Base-by-base conservation (phyloP, 2,797 vertebrate genomes). In the Fistularia tabacaria region DNA sequence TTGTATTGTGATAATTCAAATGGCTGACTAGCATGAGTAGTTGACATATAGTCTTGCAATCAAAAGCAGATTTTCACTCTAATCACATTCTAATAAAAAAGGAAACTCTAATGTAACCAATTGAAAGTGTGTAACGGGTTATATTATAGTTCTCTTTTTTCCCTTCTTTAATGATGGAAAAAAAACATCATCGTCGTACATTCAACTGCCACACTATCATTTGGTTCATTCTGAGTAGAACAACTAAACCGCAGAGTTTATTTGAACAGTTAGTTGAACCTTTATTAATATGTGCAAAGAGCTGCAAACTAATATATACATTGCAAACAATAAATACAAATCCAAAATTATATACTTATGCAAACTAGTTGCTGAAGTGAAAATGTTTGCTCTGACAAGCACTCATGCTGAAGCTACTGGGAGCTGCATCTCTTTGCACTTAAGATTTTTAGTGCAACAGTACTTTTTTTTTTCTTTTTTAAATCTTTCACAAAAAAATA, bases 221-320 rank as follows among this genome's bases (percentile, higher is more conserved):
- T 85, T 87, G 87, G 84, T 86, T 88, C 59, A 74, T 39, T 62
- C 65, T 64, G 73, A 83, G 63, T 64, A 79, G 69, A 85, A 80
- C 66, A 85, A 88, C 85, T 86, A 83, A 87, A 89, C 80, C 63
- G 71, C 74, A 88, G 82, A 80, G 78, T 68, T 81, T 74, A 77
- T 83, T 85, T 79, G 70, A 87, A 77, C 82, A 74, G 85, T 88
- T 88, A 87, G 83, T 86, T 80, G 73, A 88, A 87, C 80, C 73
- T 81, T 83, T 84, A 77, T 88, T 80, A 90, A 88, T 87, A 83
- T 92, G 93, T 94, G 93, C 94, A 95, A 93, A 91, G 85, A 91
- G 85, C 91, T 92, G 94, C 90, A 93, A 93, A 92, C 87, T 88
- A 92, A 94, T 94, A 95, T 93, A 87, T 91, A 96, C 93, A 90